These are phyloP conservation scores for Acrocyrtus sp. DNA, from an alignment of 2,888 invertebrate species.

Conservation along the genomic window DNA sequence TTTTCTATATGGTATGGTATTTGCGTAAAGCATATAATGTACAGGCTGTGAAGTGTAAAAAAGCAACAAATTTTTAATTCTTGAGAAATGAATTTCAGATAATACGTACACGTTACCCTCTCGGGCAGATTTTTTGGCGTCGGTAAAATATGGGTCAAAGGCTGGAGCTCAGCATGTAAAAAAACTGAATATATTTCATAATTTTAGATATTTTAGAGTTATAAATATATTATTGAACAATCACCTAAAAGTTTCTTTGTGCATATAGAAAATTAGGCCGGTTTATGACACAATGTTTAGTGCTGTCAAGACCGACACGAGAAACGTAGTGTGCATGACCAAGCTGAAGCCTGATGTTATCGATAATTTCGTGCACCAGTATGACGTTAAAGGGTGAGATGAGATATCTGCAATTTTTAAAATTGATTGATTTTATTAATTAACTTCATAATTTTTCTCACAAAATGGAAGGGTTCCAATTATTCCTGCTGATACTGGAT, in stretches of 20 bases:
- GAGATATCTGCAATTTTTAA: constrained; percentile 6
- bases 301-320: constrained; percentile 69
- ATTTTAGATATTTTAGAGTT: no score
- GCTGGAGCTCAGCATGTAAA: constrained; percentile 44
- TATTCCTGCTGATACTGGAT: constrained; percentile 47
- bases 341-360: constrained; percentile 42
- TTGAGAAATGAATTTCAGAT: constrained; percentile 40
- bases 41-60: neutral
- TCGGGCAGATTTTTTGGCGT: constrained; percentile 49
- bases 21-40: constrained; percentile 5
- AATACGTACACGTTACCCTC: constrained; percentile 51
- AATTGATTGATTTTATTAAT: constrained; percentile 1
- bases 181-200: neutral
- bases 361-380: constrained; percentile 56
- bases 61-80: neutral
- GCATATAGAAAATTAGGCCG: constrained; percentile 60
- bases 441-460: neutral
- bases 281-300: constrained; percentile 73
- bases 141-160: constrained; percentile 41
- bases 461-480: no score
- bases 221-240: constrained; percentile 26
- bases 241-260: constrained; percentile 4
- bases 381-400: constrained; percentile 49
- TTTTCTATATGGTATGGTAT: constrained; percentile 56
- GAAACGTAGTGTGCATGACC: constrained; percentile 64